phyloP scores from a whole-genome alignment of 2,888 invertebrate genomes.

The Hedya salicella region DNA sequence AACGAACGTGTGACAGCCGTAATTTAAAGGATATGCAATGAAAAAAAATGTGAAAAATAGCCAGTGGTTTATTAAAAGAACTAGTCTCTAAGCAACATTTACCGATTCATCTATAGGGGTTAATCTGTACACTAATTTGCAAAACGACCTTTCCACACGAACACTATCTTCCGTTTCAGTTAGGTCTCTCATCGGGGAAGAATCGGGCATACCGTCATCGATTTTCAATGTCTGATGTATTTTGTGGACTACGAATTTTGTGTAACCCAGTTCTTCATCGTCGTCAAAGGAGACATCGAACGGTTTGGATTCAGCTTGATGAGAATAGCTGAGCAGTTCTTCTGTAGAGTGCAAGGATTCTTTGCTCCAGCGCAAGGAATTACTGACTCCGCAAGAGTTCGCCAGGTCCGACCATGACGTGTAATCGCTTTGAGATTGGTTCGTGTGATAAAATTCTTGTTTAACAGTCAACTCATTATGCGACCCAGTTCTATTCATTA shows the following conservation, averaged over 20 bases:
- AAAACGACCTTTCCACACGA: constrained; percentile 54
- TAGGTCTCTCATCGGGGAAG: constrained; percentile 72
- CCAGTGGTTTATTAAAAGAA: constrained; percentile 44
- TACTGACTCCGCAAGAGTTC: constrained; percentile 60
- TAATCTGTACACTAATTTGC: constrained; percentile 66
- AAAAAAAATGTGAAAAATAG: constrained; percentile 33
- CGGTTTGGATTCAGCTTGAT: constrained; percentile 53
- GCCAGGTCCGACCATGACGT: constrained; percentile 72
- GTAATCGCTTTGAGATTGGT: constrained; percentile 44
- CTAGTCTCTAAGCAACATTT: constrained; percentile 54
- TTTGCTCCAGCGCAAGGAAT: constrained; percentile 56
- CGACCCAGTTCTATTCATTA: constrained; percentile 45
- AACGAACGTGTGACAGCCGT: neutral
- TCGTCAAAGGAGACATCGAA: constrained; percentile 58
- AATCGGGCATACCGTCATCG: constrained; percentile 65
- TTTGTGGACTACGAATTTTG: constrained; percentile 72
- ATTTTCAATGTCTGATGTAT: constrained; percentile 67
- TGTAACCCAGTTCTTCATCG: constrained; percentile 63
- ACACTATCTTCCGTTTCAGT: constrained; percentile 45
- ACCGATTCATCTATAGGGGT: constrained; percentile 65
- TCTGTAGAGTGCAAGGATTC: constrained; percentile 57
- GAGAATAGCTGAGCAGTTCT: constrained; percentile 65
- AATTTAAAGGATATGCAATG: constrained; percentile 16
- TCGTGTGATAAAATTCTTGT: constrained; percentile 45
- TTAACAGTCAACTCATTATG: constrained; percentile 35